Conservation (phyloP, 92 coral and sea anemone species). For the Paragorgia papillata region DNA sequence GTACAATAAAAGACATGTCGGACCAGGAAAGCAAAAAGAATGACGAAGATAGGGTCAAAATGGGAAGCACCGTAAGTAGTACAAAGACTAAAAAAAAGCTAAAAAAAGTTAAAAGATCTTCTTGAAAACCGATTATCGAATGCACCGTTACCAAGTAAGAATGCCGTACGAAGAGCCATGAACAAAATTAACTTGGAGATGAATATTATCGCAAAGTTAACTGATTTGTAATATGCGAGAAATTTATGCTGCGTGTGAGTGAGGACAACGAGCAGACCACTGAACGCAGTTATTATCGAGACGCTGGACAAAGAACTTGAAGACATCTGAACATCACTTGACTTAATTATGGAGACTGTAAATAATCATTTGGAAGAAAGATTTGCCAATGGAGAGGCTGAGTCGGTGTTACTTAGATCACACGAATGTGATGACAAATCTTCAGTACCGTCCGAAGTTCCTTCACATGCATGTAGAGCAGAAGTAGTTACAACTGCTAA, state of each 20-base stretch:
- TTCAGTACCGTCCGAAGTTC: neutral
- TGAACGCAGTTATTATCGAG: conserved; percentile 37
- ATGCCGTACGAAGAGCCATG: conserved; percentile 44
- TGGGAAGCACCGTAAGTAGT: conserved; percentile 40
- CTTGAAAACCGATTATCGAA: conserved; percentile 23
- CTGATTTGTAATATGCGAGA: conserved; percentile 52
- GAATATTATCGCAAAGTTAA: conserved; percentile 46
- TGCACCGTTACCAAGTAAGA: conserved; percentile 52
- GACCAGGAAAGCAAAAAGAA: neutral
- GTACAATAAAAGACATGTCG: neutral
- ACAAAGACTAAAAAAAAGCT: conserved; percentile 30
- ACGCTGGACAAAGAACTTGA: conserved; percentile 53
- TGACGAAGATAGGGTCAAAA: conserved; percentile 5
- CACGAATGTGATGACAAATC: conserved; percentile 14
- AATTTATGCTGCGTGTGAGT: conserved; percentile 43
- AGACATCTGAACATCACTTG: conserved; percentile 43
- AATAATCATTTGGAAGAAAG: conserved; percentile 37
- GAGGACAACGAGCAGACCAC: conserved; percentile 4
- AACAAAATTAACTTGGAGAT: conserved; percentile 50
- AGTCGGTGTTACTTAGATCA: conserved; percentile 45
- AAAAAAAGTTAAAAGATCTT: conserved; percentile 44
- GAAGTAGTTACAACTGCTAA: conserved; percentile 38
- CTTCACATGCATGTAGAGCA: conserved; percentile 19
- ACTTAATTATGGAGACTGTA: conserved; percentile 17
- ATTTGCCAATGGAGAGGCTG: conserved; percentile 35